Evolutionary conservation across 1,140 invertebrate genomes (phyloP), one percentile per base, ranked within the genome.

Genomic region (Tetragnatha versicolor): DNA sequence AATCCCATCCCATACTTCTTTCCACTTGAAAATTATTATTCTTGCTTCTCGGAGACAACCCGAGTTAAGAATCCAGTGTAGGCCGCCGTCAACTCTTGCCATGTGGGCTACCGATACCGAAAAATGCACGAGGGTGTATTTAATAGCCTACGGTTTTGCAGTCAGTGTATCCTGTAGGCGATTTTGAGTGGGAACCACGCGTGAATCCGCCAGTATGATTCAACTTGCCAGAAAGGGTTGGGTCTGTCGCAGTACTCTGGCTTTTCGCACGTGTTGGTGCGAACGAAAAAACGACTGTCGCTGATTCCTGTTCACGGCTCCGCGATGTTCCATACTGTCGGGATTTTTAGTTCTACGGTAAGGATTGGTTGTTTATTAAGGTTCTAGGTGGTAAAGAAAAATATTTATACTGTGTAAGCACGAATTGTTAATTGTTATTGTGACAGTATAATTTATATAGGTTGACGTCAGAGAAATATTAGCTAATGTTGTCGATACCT

Each of bases 61-160:
- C n/a, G 42, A 45, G 42, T 45, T 45, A 45, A n/a, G 42, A 14
- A n/a, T 45, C n/a, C 1, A 10, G 12, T 45, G 12, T n/a, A n/a
- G 42, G 42, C n/a, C n/a, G 42, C n/a, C n/a, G 1, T 10, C n/a
- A 45, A 45, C 42, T 2, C 42, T n/a, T n/a, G n/a, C 9, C 35
- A 63, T 75, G 72, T 75, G 58, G 72, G 72, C 69, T 75, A 75
- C 72, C 45, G 72, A 75, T 47, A 27, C 25, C 63, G 37, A 47
- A 47, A 63, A 75, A 75, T 63, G 17, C 27, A 63, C 72, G 72
- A 27, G 58, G 72, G 72, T 33, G 72, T 75, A 39, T 49, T 72
- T 42, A 39, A 72, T 58, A 31, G 58, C 72, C 72, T 55, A 75
- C 72, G 53, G 20, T 53, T 58, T 60, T 39, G 27, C 72, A 75